Evolutionary conservation across 2,797 vertebrate genomes (phyloP).

Genomic region (Eurystomus glaucurus): DNA sequence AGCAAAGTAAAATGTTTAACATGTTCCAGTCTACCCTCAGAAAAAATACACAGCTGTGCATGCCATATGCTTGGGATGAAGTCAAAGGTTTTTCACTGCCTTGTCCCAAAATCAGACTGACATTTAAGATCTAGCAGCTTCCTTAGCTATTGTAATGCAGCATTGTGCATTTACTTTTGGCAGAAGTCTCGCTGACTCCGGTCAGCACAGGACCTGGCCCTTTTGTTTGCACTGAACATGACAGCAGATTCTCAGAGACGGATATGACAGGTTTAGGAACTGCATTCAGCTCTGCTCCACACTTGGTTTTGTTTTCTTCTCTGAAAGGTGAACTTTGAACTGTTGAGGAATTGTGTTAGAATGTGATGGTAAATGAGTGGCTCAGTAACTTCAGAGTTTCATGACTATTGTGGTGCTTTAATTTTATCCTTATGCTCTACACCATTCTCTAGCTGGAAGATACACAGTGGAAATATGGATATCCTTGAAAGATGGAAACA

Average conservation of each 20-base stretch:
- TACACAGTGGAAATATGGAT: background rate
- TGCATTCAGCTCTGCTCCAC: background rate
- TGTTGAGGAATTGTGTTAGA: background rate
- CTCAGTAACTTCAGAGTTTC: background rate
- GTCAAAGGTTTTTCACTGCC: background rate
- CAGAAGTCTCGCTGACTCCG: background rate
- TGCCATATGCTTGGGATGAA: background rate
- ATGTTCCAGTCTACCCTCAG: background rate
- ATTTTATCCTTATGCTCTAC: background rate
- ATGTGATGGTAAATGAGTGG: background rate
- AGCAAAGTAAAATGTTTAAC: background rate
- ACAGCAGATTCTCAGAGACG: background rate
- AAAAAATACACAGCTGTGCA: background rate
- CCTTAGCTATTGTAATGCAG: background rate
- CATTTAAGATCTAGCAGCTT: background rate
- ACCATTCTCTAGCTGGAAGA: background rate
- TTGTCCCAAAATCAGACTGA: background rate
- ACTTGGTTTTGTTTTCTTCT: background rate
- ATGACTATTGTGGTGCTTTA: background rate
- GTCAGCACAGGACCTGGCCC: background rate
- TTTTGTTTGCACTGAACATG: background rate
- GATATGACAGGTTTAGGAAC: background rate
- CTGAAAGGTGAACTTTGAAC: background rate
- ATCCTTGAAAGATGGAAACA: background rate
- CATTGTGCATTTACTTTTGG: background rate